Evolutionary conservation across 2,888 invertebrate genomes (phyloP).

Genomic region (Hydriomena furcata): DNA sequence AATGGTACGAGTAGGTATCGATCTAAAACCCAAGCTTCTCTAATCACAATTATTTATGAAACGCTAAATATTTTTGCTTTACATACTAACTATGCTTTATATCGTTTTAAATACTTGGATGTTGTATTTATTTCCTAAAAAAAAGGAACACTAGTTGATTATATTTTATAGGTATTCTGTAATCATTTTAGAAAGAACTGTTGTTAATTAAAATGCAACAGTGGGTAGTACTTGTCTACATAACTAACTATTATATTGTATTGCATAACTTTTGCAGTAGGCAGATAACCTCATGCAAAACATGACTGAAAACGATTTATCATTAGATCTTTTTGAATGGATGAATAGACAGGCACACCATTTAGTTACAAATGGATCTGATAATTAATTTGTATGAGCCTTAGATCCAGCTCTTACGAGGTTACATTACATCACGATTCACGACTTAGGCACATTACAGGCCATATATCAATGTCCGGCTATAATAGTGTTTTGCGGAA

Average conservation of each 20-base stretch:
- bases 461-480: conserved; percentile 9
- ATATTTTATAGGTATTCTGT: too few relatives aligned
- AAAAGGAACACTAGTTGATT: too few relatives aligned
- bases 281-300: too few relatives aligned
- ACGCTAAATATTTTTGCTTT: too few relatives aligned
- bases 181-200: too few relatives aligned
- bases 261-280: too few relatives aligned
- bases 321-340: conserved; percentile 3
- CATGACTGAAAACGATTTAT: conserved; percentile 1
- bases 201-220: too few relatives aligned
- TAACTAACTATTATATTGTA: too few relatives aligned
- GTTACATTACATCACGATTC: conserved; percentile 8
- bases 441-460: conserved; percentile 10
- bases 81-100: too few relatives aligned
- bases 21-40: neutral
- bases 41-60: neutral
- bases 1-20: neutral
- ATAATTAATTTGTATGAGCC: conserved; percentile 3
- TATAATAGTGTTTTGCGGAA: conserved; percentile 2
- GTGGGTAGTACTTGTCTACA: too few relatives aligned
- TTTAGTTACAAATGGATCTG: neutral
- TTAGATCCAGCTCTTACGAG: neutral
- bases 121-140: too few relatives aligned
- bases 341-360: conserved; percentile 1
- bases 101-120: too few relatives aligned